phyloP scores from a whole-genome alignment of 2,888 invertebrate species.

The Cactoblastis cactorum region DNA sequence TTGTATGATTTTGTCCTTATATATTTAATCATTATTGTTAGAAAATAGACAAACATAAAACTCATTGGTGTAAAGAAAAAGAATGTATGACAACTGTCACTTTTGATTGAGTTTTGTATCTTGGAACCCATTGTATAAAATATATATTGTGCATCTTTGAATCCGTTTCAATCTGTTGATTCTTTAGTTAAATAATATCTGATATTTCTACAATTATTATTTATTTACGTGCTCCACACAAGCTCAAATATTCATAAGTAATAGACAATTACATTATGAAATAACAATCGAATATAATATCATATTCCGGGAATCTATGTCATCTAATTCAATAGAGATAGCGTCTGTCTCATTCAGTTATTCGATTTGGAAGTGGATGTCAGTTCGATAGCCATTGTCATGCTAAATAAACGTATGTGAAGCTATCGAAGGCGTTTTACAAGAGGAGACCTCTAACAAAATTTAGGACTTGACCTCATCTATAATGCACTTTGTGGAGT shows the following conservation, averaged over 20 bases:
- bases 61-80: too few relatives aligned
- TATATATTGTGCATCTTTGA: too few relatives aligned
- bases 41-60: too few relatives aligned
- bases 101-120: too few relatives aligned
- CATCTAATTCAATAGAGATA: slow-evolving; percentile 1
- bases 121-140: too few relatives aligned
- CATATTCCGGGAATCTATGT: slow-evolving; percentile 5
- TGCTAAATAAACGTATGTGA: slow-evolving; percentile 24
- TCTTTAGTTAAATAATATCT: too few relatives aligned
- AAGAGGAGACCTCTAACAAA: slow-evolving; percentile 33
- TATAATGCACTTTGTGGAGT: slow-evolving; percentile 53
- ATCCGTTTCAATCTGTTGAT: too few relatives aligned
- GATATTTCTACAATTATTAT: too few relatives aligned
- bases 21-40: too few relatives aligned
- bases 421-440: slow-evolving; percentile 20
- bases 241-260: neutral
- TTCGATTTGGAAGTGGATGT: neutral
- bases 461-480: slow-evolving; percentile 67
- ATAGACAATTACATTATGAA: neutral
- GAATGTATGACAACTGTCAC: too few relatives aligned
- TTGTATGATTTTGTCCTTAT: too few relatives aligned
- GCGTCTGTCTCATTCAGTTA: neutral
- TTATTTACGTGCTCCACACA: too few relatives aligned
- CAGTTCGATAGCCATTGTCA: slow-evolving; percentile 2
- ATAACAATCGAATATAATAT: neutral